Percentiles rank a stretch among this genome's conserved stretches.
Conservation (phyloP, 92 coral and sea anemone species). For the Heliopora coerulea region DNA sequence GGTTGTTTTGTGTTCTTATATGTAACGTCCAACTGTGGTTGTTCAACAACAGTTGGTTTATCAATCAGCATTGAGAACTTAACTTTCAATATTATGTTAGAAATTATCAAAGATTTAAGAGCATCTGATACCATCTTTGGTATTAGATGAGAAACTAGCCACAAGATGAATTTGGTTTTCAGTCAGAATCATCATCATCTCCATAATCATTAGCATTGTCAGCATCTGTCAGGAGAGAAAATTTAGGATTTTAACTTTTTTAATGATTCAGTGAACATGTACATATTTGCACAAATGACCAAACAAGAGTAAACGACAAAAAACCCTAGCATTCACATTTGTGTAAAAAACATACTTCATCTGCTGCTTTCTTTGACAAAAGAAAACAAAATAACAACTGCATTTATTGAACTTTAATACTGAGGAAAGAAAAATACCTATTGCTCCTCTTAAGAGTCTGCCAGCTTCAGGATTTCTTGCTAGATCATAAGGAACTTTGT, state of each 20-base stretch:
- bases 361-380: background rate
- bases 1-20: no score
- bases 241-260: no score
- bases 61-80: background rate
- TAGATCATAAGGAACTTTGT: constrained; percentile 77
- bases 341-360: background rate
- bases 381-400: background rate
- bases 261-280: no score
- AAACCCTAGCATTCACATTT: background rate
- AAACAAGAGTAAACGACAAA: constrained; percentile 1
- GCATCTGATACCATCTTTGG: background rate
- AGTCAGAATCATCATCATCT: constrained; percentile 94
- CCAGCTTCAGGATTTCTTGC: constrained; percentile 93
- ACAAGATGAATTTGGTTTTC: background rate
- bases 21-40: no score
- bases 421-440: constrained; percentile 47
- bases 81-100: background rate
- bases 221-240: constrained; percentile 49
- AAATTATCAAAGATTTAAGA: background rate
- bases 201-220: constrained; percentile 84
- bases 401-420: background rate
- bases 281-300: background rate
- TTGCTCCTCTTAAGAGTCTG: constrained; percentile 78
- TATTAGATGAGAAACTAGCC: no score
- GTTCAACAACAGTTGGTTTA: no score